Evolutionary conservation across 2,113 vertebrate genomes (phyloP), one percentile per base, ranked within the genome.

Genomic region (Phyllopteryx taeniolatus): DNA sequence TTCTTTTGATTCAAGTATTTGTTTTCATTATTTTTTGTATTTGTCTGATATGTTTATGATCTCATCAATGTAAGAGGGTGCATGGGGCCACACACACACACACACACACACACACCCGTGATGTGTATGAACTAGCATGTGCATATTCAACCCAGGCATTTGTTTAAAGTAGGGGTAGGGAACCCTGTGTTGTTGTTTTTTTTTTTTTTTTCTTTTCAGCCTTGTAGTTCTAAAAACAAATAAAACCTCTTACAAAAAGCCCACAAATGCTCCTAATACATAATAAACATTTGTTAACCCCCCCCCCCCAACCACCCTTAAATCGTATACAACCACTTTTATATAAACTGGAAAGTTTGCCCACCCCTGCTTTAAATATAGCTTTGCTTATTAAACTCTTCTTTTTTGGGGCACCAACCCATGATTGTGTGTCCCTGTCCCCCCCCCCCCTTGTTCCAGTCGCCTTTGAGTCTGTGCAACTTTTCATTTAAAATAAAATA

Each of bases 1-100:
- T 96, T 95, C 88, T 91, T 92, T 89, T 96, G 94, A 96, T 98
- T 98, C 97, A 98, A 98, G 96, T 98, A 98, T 96, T 96, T 95
- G 93, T 95, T 93, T 95, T 94, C 94, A 93, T 89, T 92, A 93
- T 56, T 96, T 93, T 39, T 95, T 91, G 90, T 92, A 92, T 92
- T 91, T 86, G 85, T 93, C 90, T 93, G 92, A 93, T 93, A 93
- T 93, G 92, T 92, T 91, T 89, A 90, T 89, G 87, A 86, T 87
- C 85, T 91, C 82, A 84, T 86, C 84, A 76, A 84, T 78, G 78
- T 71, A 83, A 56, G 73, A 77, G 74, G 88, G 85, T 57, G 46
- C 78, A 73, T 71, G 71, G 72, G 66, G 11, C 33, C 83, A 85
- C 79, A 88, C 84, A 67, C 81, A 82, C 81, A 87, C 69, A 88